phyloP scores from a whole-genome alignment of 2,113 vertebrate species.

The Daphoenositta chrysoptera region DNA sequence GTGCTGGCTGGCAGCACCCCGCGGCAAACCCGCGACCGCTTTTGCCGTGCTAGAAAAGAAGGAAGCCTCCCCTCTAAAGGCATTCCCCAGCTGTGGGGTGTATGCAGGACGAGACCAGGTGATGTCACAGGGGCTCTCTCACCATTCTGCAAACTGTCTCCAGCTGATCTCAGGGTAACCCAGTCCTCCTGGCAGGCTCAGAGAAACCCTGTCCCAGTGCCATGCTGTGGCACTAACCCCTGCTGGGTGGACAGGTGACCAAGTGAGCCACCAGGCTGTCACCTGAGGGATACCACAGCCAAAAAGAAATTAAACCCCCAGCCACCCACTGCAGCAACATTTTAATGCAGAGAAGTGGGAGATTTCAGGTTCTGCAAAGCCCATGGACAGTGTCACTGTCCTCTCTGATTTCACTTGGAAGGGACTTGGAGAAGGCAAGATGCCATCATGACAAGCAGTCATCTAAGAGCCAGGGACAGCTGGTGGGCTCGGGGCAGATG shows the following conservation, averaged over 20 bases:
- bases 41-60: accelerated
- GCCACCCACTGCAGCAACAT: not conserved
- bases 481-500: accelerated
- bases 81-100: not conserved
- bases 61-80: not conserved
- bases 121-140: not conserved
- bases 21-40: accelerated
- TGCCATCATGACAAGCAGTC: accelerated
- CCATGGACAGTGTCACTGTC: not conserved
- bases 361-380: not conserved
- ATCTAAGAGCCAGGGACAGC: not conserved
- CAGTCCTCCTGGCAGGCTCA: accelerated
- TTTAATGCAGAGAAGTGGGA: not conserved
- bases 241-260: accelerated
- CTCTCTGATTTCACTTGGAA: not conserved
- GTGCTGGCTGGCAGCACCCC: not conserved
- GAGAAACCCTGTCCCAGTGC: not conserved
- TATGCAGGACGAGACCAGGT: accelerated
- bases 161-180: not conserved
- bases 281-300: not conserved
- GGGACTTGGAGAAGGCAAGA: not conserved
- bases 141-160: not conserved
- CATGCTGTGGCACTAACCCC: accelerated
- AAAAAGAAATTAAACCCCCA: not conserved
- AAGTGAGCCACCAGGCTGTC: not conserved